Base-by-base conservation (phyloP, 2,888 invertebrate species). In the Epinotia demarniana region DNA sequence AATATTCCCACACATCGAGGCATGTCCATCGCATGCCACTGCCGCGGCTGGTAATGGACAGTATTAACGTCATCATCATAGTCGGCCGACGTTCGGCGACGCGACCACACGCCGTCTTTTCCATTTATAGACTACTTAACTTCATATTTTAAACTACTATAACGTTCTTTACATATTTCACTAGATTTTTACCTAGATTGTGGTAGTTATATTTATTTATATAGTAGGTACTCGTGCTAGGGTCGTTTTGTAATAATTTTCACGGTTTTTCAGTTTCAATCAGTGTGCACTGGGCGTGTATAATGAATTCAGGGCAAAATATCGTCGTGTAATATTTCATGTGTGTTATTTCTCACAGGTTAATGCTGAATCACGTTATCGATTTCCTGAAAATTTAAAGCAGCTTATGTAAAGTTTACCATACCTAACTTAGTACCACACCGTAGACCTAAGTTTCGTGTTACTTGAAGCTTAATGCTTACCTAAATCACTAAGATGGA, bases 81-180 rank as follows among this genome's bases (percentile, higher is more conserved):
- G 85, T 83, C 88, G 90, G 91, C 91, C 85, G 82, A 79, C 81
- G 82, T 75, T 79, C 79, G 80, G 79, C 81, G 78, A 78, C 82
- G 81, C 81, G 71, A 67, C 73, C 66, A 71, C 75, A 64, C 63
- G 74, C 58, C 78, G 77, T 73, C 72, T 74, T 69, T 49, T 18
- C 43, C 13, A 39, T 19, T 66, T 75, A 71, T 33, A 60, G 53
- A 73, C 49, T 49, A n/a, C 60, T 58, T 58, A 13, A 67, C 58
- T n/a, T 27, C 53, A 53, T 53, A 33, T 46, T 19, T 19, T 43
- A 33, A 66, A 60, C 43, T 46, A 58, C n/a, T 3, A 69, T 23
- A 13, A 39, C 2, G n/a, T 58, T 69, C 60, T 46, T 46, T n/a
- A 43, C 13, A 13, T 39, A 23, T 68, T 43, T 16, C 8, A n/a